Evolutionary conservation across 2,797 vertebrate genomes (phyloP).

Genomic region (Enoplosus armatus): DNA sequence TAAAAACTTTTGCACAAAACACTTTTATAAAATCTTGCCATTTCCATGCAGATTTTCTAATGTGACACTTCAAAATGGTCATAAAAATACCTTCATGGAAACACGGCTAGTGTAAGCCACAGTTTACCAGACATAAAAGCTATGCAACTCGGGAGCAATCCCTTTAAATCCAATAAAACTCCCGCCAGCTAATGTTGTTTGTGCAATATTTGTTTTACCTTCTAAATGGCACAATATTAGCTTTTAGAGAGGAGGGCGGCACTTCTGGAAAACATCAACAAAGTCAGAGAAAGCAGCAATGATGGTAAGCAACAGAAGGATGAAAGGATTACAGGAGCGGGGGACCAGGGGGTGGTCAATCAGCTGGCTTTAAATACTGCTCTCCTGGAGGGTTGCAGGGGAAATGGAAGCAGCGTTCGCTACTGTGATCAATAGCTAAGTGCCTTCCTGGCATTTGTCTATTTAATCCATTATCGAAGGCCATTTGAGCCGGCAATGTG

Average conservation of each 20-base stretch:
- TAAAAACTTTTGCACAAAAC: no score
- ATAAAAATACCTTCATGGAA: no score
- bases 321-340: constrained; percentile 60
- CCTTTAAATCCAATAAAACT: constrained; percentile 56
- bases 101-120: no score
- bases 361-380: constrained; percentile 80
- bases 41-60: no score
- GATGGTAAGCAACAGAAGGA: constrained; percentile 50
- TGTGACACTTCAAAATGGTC: no score
- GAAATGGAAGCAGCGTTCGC: constrained; percentile 70
- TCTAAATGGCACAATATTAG: constrained; percentile 44
- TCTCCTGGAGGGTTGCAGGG: constrained; percentile 63
- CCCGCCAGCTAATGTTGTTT: constrained; percentile 55
- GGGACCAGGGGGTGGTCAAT: constrained; percentile 61
- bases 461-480: constrained; percentile 86
- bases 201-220: constrained; percentile 52
- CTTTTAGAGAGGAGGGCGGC: constrained; percentile 46
- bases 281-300: constrained; percentile 37
- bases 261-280: constrained; percentile 61
- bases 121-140: constrained; percentile 40
- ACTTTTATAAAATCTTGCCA: no score
- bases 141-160: constrained; percentile 9
- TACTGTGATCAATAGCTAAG: constrained; percentile 85
- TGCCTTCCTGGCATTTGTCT: constrained; percentile 86
- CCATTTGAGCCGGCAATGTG: constrained; percentile 56